A percentile compares a stretch with the other conserved stretches of the same genome.
Evolutionary conservation across 2,888 invertebrate species (phyloP).

Genomic region (Andrena minutula): DNA sequence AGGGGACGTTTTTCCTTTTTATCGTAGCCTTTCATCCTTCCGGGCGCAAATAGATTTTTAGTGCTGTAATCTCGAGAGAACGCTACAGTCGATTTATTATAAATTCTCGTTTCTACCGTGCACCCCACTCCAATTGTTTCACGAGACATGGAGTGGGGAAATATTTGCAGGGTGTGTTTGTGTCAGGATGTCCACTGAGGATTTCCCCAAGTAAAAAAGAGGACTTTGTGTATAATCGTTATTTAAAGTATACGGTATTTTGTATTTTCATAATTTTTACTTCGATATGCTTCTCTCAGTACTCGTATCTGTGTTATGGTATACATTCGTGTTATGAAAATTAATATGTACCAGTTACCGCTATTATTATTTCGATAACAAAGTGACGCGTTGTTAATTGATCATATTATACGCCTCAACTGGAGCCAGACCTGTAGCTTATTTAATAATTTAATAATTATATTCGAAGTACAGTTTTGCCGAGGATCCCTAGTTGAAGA

Average conservation of each 20-base stretch:
- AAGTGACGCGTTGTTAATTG: neutral
- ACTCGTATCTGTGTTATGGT: neutral
- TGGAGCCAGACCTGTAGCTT: neutral
- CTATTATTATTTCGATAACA: neutral
- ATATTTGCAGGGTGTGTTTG: neutral
- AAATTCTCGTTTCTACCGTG: neutral
- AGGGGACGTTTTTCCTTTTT: neutral
- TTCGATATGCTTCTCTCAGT: neutral
- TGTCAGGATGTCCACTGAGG: neutral
- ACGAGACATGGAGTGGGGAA: neutral
- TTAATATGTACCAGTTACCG: neutral
- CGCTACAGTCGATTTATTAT: constrained; percentile 10
- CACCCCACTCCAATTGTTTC: neutral
- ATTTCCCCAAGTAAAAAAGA: too few species aligned
- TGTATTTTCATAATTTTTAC: neutral
- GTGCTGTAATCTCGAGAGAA: neutral
- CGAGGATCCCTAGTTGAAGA: neutral
- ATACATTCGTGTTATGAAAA: neutral
- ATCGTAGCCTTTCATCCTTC: neutral
- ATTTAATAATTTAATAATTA: constrained; percentile 10
- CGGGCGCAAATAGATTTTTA: constrained; percentile 31
- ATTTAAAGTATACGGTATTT: neutral
- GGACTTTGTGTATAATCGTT: too few species aligned
- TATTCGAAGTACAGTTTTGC: constrained; percentile 16
- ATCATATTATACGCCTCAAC: neutral